A percentile compares a stretch with the other conserved stretches of the same genome.
Evolutionary conservation across 1,140 invertebrate genomes (phyloP).

Genomic region (Sycophila sp.): DNA sequence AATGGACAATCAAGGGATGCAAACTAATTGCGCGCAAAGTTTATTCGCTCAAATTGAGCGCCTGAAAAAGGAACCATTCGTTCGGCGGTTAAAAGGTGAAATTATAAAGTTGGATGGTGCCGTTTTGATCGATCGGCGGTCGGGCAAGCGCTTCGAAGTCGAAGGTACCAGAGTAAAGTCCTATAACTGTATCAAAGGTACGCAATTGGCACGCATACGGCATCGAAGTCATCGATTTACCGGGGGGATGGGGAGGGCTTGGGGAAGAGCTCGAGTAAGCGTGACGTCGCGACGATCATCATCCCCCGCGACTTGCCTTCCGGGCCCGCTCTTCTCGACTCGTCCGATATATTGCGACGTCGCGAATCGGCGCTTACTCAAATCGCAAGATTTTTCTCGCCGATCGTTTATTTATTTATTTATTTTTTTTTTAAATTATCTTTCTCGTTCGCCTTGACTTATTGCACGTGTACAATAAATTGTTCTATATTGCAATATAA

Average conservation of each 20-base stretch:
- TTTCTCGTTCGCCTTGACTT: constrained; percentile 9
- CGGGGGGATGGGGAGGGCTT: no score
- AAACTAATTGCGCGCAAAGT: no score
- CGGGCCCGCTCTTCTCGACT: neutral
- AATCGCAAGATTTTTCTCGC: neutral
- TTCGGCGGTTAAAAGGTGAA: no score
- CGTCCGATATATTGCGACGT: neutral
- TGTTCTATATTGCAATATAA: constrained; percentile 41
- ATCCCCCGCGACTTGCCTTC: no score
- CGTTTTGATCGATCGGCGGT: neutral
- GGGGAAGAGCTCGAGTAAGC: constrained; percentile 31
- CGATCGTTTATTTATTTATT: constrained; percentile 17
- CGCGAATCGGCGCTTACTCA: no score
- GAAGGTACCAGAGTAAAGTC: constrained; percentile 35
- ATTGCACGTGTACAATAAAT: constrained; percentile 37
- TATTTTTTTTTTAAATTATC: constrained; percentile 25
- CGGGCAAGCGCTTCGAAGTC: neutral
- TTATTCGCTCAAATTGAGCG: no score
- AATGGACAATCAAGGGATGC: no score
- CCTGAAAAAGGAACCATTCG: no score
- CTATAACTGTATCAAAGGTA: constrained; percentile 37
- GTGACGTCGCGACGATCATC: neutral
- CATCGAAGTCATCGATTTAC: constrained; percentile 39
- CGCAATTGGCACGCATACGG: constrained; percentile 41
- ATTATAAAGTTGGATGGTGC: no score